These are phyloP conservation scores for Vidua macroura DNA, from an alignment of 2,113 vertebrate genomes.

Conservation along the genomic window DNA sequence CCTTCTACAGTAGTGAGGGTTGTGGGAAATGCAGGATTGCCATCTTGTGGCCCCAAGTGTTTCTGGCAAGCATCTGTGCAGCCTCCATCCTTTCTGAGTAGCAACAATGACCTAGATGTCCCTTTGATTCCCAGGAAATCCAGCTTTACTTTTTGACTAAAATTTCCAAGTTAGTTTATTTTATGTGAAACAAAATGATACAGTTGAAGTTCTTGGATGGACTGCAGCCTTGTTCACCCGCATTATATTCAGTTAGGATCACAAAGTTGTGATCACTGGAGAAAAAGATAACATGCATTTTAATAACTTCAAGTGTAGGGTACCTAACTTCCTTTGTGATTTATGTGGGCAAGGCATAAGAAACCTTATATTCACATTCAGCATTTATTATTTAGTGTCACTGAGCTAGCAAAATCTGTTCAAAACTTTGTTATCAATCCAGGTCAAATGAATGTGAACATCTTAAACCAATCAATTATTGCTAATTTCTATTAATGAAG, in stretches of 20 bases:
- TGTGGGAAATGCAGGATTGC: constrained; percentile 27
- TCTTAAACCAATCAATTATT: neutral
- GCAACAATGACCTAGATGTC: neutral
- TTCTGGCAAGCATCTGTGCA: neutral
- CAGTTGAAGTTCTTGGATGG: neutral
- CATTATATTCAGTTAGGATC: neutral
- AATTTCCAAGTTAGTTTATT: neutral
- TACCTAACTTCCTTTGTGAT: neutral
- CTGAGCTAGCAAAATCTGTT: neutral
- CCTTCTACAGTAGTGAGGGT: neutral
- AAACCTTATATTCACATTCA: neutral
- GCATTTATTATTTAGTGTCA: neutral
- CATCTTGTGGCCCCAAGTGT: constrained; percentile 46
- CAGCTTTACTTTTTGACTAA: neutral
- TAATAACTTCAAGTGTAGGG: neutral
- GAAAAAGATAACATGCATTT: neutral
- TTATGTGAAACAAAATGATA: neutral
- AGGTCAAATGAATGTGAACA: neutral
- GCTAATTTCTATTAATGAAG: neutral
- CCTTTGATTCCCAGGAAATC: neutral
- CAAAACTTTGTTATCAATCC: neutral
- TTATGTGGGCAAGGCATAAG: neutral
- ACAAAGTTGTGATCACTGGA: neutral
- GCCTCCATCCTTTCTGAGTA: neutral
- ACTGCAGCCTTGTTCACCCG: neutral